Percentiles rank a stretch among this genome's conserved stretches.
Evolutionary conservation across 1,140 invertebrate species (phyloP).

Genomic region (Globodera rostochiensis): DNA sequence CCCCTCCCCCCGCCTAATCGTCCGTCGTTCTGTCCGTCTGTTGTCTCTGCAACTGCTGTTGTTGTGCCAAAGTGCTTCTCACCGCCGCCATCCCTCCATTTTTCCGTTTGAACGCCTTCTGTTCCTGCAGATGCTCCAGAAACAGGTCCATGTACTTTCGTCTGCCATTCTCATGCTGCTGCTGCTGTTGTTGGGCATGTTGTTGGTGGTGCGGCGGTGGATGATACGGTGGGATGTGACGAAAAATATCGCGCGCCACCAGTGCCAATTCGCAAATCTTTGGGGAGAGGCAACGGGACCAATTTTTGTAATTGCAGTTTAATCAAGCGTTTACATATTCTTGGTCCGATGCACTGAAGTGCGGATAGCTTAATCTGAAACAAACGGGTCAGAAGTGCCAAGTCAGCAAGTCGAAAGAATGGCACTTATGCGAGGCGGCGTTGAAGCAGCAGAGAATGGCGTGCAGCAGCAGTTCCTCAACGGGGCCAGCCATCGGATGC

Average conservation of each 20-base stretch:
- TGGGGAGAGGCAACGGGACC: neutral
- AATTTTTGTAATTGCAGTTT: neutral
- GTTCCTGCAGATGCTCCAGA: constrained; percentile 29
- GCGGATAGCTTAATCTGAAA: constrained; percentile 13
- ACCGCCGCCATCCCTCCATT: constrained; percentile 12
- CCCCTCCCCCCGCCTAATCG: neutral
- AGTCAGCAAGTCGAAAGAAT: neutral
- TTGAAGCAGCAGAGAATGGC: constrained; percentile 25
- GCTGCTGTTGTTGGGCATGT: no score
- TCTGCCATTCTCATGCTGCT: constrained; percentile 3
- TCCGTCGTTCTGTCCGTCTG: neutral
- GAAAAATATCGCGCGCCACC: constrained; percentile 16
- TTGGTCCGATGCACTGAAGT: constrained; percentile 25
- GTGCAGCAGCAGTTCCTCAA: constrained; percentile 21
- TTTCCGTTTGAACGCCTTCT: constrained; percentile 24
- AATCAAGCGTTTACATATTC: constrained; percentile 19
- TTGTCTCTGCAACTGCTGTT: neutral
- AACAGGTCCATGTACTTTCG: constrained; percentile 29
- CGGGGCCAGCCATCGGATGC: constrained; percentile 14
- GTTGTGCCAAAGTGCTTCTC: constrained; percentile 1
- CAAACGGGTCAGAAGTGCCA: neutral
- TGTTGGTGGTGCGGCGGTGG: constrained; percentile 1
- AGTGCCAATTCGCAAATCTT: constrained; percentile 29
- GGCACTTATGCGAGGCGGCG: constrained; percentile 22
- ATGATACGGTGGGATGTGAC: constrained; percentile 4